A percentile compares a stretch with the other conserved stretches of the same genome.
These are phyloP conservation scores for Myrmecobius fasciatus DNA, from an alignment of 2,113 vertebrate genomes.

Conservation along the genomic window DNA sequence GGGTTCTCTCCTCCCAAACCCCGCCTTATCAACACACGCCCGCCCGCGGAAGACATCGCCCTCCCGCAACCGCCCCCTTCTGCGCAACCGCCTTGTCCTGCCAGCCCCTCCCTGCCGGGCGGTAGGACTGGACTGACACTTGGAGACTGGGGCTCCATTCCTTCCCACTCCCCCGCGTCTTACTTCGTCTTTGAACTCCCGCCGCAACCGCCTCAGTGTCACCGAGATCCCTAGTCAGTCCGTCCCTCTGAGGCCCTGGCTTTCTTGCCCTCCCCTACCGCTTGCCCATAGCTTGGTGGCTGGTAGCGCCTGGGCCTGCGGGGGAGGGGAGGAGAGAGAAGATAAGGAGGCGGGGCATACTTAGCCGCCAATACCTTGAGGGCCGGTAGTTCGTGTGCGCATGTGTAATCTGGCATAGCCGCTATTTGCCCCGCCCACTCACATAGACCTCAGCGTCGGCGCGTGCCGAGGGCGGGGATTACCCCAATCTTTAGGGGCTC, in stretches of 20 bases:
- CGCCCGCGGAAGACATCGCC: neutral
- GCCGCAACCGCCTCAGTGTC: neutral
- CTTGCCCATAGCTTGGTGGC: neutral
- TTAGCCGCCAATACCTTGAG: neutral
- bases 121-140: neutral
- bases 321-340: neutral
- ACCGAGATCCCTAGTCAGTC: neutral
- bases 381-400: neutral
- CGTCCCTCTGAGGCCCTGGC: neutral
- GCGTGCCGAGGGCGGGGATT: neutral
- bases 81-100: neutral
- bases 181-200: neutral
- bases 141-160: neutral
- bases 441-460: neutral
- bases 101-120: neutral
- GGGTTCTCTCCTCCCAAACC: neutral
- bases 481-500: fast-evolving
- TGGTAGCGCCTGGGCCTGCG: neutral
- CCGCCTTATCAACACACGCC: neutral
- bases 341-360: neutral
- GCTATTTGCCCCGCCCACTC: neutral
- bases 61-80: neutral
- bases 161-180: no score
- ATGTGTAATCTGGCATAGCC: neutral
- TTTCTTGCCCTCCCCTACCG: neutral